Conservation (phyloP, 2,797 vertebrate genomes). For the Sylvia borin region DNA sequence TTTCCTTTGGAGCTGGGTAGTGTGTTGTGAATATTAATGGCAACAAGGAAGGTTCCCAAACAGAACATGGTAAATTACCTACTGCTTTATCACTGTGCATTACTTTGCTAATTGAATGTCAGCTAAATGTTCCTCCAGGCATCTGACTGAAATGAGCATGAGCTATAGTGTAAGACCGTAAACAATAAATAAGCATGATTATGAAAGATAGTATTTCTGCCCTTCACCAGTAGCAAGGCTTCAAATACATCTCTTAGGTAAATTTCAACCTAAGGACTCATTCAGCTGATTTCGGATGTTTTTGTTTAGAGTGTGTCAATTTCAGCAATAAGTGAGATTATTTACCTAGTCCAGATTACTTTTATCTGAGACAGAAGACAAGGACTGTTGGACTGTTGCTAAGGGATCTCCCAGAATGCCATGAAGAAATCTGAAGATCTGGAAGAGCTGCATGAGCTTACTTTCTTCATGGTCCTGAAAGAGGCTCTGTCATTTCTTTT, state of each 20-base stretch:
- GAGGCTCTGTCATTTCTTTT: not conserved
- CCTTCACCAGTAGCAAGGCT: not conserved
- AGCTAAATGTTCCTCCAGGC: slow-evolving; percentile 1
- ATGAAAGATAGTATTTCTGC: not conserved
- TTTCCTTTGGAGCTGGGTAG: not conserved
- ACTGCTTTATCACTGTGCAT: not conserved
- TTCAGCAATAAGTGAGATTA: not conserved
- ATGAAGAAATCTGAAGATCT: not conserved
- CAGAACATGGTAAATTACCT: not conserved
- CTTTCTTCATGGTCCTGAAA: not conserved
- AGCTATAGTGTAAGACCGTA: not conserved
- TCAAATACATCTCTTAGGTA: not conserved
- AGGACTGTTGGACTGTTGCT: not conserved
- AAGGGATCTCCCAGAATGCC: not conserved
- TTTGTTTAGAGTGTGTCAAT: not conserved
- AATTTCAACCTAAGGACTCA: not conserved
- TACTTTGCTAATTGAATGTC: slow-evolving; percentile 13
- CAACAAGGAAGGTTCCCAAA: not conserved
- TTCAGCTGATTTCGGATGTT: not conserved
- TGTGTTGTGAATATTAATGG: not conserved
- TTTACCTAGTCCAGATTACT: not conserved
- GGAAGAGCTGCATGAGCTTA: not conserved
- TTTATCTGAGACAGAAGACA: not conserved
- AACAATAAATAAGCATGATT: not conserved
- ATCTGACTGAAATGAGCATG: not conserved